These are phyloP conservation scores for Chitala chitala DNA, from an alignment of 2,113 vertebrate species.

Conservation along the genomic window DNA sequence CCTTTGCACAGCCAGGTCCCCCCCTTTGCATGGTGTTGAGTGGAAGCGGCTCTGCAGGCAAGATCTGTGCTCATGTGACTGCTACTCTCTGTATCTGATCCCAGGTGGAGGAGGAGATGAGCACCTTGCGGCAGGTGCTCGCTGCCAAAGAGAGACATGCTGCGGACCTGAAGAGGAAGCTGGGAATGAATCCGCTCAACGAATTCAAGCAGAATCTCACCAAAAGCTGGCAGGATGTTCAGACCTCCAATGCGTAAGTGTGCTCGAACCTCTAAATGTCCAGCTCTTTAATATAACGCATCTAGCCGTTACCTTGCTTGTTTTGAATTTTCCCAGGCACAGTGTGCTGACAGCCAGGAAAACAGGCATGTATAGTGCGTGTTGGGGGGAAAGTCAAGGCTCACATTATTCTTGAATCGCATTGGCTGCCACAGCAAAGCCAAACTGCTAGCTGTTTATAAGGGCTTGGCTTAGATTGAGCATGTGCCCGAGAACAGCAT, in stretches of 20 bases:
- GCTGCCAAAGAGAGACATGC: slow-evolving; percentile 90
- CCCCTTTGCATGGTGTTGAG: too few relatives aligned
- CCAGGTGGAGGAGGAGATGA: slow-evolving; percentile 94
- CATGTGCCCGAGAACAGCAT: too few relatives aligned
- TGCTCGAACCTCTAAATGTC: neutral
- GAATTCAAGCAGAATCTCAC: slow-evolving; percentile 84
- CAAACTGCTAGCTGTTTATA: too few relatives aligned
- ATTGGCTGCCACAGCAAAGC: too few relatives aligned
- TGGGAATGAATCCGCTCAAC: slow-evolving; percentile 80
- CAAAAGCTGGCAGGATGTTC: slow-evolving; percentile 88
- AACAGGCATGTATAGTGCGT: too few relatives aligned
- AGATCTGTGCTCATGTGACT: neutral
- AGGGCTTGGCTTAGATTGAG: too few relatives aligned
- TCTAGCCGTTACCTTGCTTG: neutral
- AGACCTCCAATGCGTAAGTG: slow-evolving; percentile 90
- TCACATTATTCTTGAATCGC: neutral
- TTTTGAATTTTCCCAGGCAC: too few relatives aligned
- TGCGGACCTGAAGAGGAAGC: slow-evolving; percentile 82
- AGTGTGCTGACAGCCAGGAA: neutral
- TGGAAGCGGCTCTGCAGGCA: neutral
- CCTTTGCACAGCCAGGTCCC: neutral
- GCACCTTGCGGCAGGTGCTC: slow-evolving; percentile 86
- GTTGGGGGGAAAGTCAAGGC: neutral
- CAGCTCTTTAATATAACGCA: neutral
- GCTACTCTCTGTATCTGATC: slow-evolving; percentile 10